phyloP scores from a whole-genome alignment of 92 coral and sea anemone species.

The Phenganax subtilis region DNA sequence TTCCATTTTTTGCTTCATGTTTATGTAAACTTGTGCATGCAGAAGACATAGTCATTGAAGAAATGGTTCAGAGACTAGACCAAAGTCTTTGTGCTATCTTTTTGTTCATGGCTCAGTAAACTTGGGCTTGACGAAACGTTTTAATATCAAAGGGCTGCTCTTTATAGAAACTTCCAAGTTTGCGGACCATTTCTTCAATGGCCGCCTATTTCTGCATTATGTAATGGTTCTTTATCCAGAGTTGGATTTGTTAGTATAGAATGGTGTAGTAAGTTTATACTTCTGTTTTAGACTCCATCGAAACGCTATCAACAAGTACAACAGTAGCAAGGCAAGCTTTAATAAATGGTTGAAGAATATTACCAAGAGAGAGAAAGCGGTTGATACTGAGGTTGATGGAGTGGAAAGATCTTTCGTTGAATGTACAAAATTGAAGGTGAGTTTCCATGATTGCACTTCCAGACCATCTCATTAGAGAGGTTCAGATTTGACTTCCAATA shows the following conservation, averaged over 20 bases:
- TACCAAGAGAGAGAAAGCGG: conserved; percentile 12
- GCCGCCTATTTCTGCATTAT: too few relatives aligned
- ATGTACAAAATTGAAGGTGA: conserved; percentile 22
- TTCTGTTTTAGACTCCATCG: conserved; percentile 20
- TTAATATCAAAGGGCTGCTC: too few relatives aligned
- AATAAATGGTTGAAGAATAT: conserved; percentile 31
- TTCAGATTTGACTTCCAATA: too few relatives aligned
- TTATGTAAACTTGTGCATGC: not conserved
- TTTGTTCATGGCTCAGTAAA: too few relatives aligned
- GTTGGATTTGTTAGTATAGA: not conserved
- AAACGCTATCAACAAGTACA: conserved; percentile 11
- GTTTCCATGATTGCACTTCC: not conserved
- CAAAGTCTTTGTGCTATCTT: too few relatives aligned
- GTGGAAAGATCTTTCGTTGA: conserved; percentile 25
- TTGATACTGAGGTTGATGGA: not conserved
- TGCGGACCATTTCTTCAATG: too few relatives aligned
- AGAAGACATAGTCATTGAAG: too few relatives aligned
- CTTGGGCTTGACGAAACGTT: too few relatives aligned
- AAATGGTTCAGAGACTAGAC: too few relatives aligned
- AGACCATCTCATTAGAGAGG: not conserved
- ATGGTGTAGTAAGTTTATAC: not conserved
- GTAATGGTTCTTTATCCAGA: not conserved
- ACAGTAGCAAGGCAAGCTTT: not conserved
- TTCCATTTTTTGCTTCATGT: not conserved
- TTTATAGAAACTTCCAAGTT: too few relatives aligned